These are phyloP conservation scores for Bradysia coprophila DNA, from an alignment of 1,140 invertebrate species.

Conservation along the genomic window DNA sequence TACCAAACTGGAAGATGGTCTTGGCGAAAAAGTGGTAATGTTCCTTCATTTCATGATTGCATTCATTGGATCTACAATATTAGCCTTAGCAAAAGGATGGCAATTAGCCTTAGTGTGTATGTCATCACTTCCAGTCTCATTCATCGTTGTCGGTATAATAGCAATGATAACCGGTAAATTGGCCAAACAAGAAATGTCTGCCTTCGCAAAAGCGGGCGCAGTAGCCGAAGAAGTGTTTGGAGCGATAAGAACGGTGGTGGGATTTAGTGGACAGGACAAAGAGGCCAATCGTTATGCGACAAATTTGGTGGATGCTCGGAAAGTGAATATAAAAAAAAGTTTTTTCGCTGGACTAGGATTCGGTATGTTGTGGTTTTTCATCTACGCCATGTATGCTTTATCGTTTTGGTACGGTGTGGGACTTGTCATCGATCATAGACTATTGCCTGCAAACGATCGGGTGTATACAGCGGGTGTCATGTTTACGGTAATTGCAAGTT, in stretches of 20 bases:
- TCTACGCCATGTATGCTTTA: conserved; percentile 55
- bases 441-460: conserved; percentile 10
- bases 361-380: conserved; percentile 53
- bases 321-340: conserved; percentile 47
- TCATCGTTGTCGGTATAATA: conserved; percentile 37
- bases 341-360: conserved; percentile 48
- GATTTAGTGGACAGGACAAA: conserved; percentile 61
- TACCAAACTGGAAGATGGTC: conserved; percentile 71
- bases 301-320: conserved; percentile 37
- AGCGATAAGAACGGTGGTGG: conserved; percentile 58
- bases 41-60: conserved; percentile 52
- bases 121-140: conserved; percentile 49
- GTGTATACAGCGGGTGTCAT: conserved; percentile 41
- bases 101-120: conserved; percentile 63
- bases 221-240: conserved; percentile 68
- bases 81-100: conserved; percentile 66
- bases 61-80: conserved; percentile 46
- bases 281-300: conserved; percentile 46
- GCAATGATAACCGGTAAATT: conserved; percentile 34
- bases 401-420: conserved; percentile 72
- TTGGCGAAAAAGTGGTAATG: conserved; percentile 72
- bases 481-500: conserved; percentile 47
- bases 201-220: conserved; percentile 54
- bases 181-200: conserved; percentile 38
- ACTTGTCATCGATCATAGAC: conserved; percentile 37